Conservation (phyloP, 2,113 vertebrate genomes). For the Paratilapia polleni region DNA sequence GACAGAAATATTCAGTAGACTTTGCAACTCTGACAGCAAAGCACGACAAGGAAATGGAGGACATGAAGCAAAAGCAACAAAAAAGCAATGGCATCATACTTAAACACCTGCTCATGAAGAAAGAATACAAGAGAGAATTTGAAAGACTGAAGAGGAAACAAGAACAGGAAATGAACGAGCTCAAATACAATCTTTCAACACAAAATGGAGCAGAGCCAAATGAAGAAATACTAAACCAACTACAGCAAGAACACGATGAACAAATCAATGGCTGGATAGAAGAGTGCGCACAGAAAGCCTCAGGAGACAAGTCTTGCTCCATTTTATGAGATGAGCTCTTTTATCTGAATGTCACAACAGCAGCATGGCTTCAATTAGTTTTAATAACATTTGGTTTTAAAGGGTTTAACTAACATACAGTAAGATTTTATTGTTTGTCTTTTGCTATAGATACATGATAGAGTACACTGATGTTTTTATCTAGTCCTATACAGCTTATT, state of each 20-base stretch:
- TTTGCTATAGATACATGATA: too few species aligned
- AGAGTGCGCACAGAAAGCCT: background rate
- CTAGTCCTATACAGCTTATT: too few species aligned
- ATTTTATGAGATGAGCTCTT: background rate
- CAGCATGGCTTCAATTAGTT: too few species aligned
- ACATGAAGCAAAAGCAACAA: background rate
- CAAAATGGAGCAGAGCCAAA: background rate
- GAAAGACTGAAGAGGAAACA: background rate
- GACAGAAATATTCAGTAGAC: background rate
- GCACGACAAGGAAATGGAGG: background rate
- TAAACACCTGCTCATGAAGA: background rate
- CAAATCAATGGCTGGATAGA: constrained; percentile 4
- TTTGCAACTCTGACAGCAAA: background rate
- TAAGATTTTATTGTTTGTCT: too few species aligned
- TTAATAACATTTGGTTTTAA: too few species aligned
- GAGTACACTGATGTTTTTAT: too few species aligned
- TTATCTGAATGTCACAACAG: too few species aligned
- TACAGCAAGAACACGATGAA: background rate
- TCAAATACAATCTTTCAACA: background rate
- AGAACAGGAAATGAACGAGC: background rate
- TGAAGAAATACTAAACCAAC: background rate
- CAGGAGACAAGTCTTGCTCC: background rate
- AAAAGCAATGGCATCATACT: background rate
- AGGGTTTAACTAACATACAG: too few species aligned
- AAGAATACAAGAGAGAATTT: background rate